These are phyloP conservation scores for Atherix ibis DNA, from an alignment of 2,888 invertebrate species.

Conservation along the genomic window DNA sequence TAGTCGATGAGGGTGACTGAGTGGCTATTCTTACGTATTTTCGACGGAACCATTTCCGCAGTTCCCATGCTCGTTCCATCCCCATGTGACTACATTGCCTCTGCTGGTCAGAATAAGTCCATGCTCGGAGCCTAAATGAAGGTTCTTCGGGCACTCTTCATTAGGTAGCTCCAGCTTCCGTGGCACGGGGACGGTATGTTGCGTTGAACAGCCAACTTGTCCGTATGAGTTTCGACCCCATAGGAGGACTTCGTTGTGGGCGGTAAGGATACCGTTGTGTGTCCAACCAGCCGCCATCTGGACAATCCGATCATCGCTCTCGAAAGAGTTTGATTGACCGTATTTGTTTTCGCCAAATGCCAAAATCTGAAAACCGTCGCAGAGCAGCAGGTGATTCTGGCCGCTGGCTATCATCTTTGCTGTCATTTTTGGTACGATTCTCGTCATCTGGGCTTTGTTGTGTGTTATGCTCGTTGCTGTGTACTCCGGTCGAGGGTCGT, in stretches of 20 bases:
- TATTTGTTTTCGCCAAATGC: constrained; percentile 71
- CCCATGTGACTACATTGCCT: constrained; percentile 59
- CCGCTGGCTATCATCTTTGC: constrained; percentile 56
- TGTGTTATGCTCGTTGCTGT: constrained; percentile 22
- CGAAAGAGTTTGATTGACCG: constrained; percentile 47
- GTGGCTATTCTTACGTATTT: constrained; percentile 23
- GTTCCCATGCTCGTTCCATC: constrained; percentile 83
- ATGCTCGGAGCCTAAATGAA: constrained; percentile 60
- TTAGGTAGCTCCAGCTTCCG: constrained; percentile 17
- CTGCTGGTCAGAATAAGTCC: constrained; percentile 51
- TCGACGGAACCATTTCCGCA: constrained; percentile 48
- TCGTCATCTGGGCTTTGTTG: constrained; percentile 22
- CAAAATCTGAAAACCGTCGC: constrained; percentile 39
- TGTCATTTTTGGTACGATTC: constrained; percentile 27
- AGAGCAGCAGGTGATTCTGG: constrained; percentile 47
- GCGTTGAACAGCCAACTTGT: constrained; percentile 43
- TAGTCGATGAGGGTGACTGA: not conserved
- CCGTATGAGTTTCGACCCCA: constrained; percentile 76
- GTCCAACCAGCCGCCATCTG: constrained; percentile 57
- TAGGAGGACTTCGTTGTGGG: constrained; percentile 44
- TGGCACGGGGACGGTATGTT: constrained; percentile 24
- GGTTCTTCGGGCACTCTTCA: constrained; percentile 15
- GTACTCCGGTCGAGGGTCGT: constrained; percentile 19
- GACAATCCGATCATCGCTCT: constrained; percentile 37
- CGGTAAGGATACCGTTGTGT: constrained; percentile 49